Base-by-base conservation (phyloP, 2,888 invertebrate genomes). In the Phyllotreta striolata region DNA sequence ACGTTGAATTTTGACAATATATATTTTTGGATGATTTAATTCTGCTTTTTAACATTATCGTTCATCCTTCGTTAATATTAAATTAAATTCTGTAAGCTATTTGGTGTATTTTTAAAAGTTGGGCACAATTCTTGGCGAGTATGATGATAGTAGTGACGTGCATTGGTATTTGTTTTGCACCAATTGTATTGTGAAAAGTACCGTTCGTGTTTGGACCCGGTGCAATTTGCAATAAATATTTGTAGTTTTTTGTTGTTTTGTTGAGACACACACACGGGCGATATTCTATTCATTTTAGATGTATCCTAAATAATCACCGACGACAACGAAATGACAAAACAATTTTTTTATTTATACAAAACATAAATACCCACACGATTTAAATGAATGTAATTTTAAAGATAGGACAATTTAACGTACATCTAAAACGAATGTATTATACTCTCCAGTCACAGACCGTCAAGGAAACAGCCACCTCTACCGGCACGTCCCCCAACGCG, bases 401-500 rank as follows among this genome's bases (percentile, higher is more conserved):
- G 6, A 10, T 52, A 13, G 13, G 37, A 6, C 38, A 44, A 57
- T 47, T n/a, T n/a, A 44, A 40, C 7, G 46, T 56, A 66, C 62
- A 66, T 66, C 66, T 66, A 63, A 66, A 66, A 65, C 41, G 62
- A 62, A 58, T 49, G 51, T 63, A 61, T 75, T 71, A 71, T 76
- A 76, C 76, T 74, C 72, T 72, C 74, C 73, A 79, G 77, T 83
- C 83, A 82, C 85, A 86, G 85, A 84, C 84, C 82, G 83, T 81
- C 83, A 86, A 85, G 85, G 85, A 86, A 77, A 78, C n/a, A n/a
- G n/a, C 81, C 76, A 72, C 80, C 79, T 63, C 66, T 77, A 79
- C 77, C 77, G 78, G 63, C 9, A 44, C 66, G 38, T 79, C 78
- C 79, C 81, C 77, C 77, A 82, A 77, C 78, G 67, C 64, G 62